These are phyloP conservation scores for Sarcophaga caerulescens DNA, from an alignment of 2,888 invertebrate genomes.

Conservation along the genomic window DNA sequence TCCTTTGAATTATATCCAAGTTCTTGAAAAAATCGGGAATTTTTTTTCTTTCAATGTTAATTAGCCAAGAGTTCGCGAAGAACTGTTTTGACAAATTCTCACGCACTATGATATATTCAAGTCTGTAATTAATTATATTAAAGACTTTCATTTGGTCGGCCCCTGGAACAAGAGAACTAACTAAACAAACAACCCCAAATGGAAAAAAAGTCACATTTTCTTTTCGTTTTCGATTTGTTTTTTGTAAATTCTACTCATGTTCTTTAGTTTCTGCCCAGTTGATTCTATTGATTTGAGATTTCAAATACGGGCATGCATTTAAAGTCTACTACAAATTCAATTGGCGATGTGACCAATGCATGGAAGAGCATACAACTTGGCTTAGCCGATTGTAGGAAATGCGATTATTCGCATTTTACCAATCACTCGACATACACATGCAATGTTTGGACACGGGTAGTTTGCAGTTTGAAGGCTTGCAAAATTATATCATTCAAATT, in stretches of 20 bases:
- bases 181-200: background rate
- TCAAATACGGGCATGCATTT: no score
- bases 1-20: slow-evolving; percentile 19
- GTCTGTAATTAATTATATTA: slow-evolving; percentile 80
- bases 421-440: background rate
- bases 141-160: slow-evolving; percentile 71
- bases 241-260: background rate
- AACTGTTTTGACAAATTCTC: slow-evolving; percentile 74
- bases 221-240: background rate
- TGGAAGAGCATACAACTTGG: background rate
- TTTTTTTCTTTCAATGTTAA: slow-evolving; percentile 72
- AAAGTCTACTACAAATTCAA: background rate
- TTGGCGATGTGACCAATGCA: background rate
- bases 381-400: background rate
- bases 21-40: background rate
- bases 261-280: background rate
- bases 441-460: background rate
- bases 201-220: background rate
- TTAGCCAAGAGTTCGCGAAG: slow-evolving; percentile 77
- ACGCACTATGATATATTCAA: slow-evolving; percentile 72
- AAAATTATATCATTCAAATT: background rate
- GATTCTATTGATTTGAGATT: background rate
- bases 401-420: background rate
- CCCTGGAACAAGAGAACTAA: slow-evolving; percentile 71
- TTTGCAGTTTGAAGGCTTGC: background rate